Percentiles rank a stretch among this genome's conserved stretches.
phyloP scores from a whole-genome alignment of 2,113 vertebrate species.

The Mellivora capensis region DNA sequence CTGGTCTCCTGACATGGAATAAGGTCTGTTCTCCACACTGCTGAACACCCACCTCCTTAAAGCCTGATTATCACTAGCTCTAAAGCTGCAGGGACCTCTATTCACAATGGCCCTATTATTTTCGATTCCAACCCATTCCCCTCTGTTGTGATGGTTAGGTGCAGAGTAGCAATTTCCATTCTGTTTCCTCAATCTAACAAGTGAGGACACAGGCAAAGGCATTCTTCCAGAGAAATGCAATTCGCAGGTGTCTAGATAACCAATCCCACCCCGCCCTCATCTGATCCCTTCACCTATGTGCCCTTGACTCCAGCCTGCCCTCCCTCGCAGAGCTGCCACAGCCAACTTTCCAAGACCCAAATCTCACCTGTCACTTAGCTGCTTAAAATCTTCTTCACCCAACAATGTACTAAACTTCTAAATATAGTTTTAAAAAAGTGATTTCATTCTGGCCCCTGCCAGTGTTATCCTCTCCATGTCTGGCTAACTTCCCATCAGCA shows the following conservation, averaged over 20 bases:
- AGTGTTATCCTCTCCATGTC: neutral
- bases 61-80: neutral
- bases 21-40: neutral
- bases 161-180: neutral
- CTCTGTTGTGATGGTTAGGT: neutral
- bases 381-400: neutral
- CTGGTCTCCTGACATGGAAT: neutral
- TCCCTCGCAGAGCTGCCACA: neutral
- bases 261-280: neutral
- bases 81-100: neutral
- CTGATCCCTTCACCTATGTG: neutral
- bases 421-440: neutral
- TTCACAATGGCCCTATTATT: neutral
- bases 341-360: neutral
- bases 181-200: neutral
- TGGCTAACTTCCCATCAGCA: neutral
- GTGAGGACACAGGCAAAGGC: neutral
- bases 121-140: neutral
- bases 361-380: neutral
- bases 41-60: neutral
- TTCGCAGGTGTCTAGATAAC: neutral
- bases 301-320: neutral
- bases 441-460: neutral
- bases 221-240: constrained; percentile 6
- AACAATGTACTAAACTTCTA: neutral